A percentile compares a stretch with the other conserved stretches of the same genome.
Evolutionary conservation across 2,113 vertebrate species (phyloP).

Genomic region (Felis chaus): DNA sequence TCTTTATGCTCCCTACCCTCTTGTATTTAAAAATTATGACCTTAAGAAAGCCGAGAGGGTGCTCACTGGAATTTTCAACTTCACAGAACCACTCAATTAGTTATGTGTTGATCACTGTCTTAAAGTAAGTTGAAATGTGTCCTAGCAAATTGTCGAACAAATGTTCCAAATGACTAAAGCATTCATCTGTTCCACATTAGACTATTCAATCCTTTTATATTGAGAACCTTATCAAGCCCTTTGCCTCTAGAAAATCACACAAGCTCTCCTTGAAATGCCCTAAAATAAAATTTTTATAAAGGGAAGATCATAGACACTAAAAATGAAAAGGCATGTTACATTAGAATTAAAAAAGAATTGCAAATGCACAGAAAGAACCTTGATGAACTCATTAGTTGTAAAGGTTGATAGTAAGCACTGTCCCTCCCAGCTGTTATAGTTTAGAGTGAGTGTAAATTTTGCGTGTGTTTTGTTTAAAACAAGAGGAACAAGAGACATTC

Average conservation of each 20-base stretch:
- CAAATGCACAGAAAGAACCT: not conserved
- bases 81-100: not conserved
- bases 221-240: not conserved
- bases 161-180: not conserved
- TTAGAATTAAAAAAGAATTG: constrained; percentile 3
- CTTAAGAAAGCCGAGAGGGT: not conserved
- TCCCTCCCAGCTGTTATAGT: not conserved
- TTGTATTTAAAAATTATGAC: not conserved
- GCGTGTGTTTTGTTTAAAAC: constrained; percentile 6
- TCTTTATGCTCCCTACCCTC: not conserved
- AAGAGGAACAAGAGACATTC: not conserved
- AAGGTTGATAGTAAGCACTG: not conserved
- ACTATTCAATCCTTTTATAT: not conserved
- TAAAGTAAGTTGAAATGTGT: constrained; percentile 1
- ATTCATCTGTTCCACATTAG: constrained; percentile 31
- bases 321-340: not conserved
- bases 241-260: not conserved
- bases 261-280: not conserved
- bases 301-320: constrained; percentile 10
- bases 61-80: not conserved
- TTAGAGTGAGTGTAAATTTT: not conserved
- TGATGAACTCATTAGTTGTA: not conserved
- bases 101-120: not conserved
- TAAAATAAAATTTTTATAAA: constrained; percentile 48
- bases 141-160: not conserved